A percentile compares a stretch with the other conserved stretches of the same genome.
These are phyloP conservation scores for Lithobates sylvaticus DNA, from an alignment of 2,797 vertebrate species.

Conservation along the genomic window DNA sequence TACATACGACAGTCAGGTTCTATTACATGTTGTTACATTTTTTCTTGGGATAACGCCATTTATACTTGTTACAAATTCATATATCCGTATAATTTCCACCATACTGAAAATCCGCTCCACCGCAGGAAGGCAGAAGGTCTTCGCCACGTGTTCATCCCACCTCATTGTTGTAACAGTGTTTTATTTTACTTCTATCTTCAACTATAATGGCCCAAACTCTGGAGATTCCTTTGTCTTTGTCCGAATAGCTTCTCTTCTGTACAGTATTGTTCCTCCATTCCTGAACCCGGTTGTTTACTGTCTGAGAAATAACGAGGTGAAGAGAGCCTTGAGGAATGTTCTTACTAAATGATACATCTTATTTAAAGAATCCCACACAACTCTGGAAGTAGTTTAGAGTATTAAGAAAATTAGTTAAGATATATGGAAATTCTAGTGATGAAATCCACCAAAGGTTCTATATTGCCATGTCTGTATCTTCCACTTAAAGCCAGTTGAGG, in stretches of 20 bases:
- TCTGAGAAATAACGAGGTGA: conserved; percentile 46
- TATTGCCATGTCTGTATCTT: neutral
- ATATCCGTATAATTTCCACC: conserved; percentile 59
- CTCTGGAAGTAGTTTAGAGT: neutral
- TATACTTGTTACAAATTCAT: conserved; percentile 62
- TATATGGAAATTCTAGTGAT: neutral
- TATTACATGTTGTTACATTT: conserved; percentile 63
- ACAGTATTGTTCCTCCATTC: conserved; percentile 19
- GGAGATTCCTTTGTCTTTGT: conserved; percentile 20
- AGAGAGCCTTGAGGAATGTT: conserved; percentile 12
- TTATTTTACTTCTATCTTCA: conserved; percentile 39
- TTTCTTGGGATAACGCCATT: conserved; percentile 61
- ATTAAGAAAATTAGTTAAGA: neutral
- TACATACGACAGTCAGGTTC: conserved; percentile 54
- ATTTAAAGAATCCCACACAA: too few species aligned
- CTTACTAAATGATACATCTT: neutral
- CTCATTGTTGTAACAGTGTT: conserved; percentile 62
- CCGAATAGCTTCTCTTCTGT: conserved; percentile 13
- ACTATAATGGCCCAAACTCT: conserved; percentile 25
- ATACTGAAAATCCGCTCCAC: conserved; percentile 39
- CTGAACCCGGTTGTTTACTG: conserved; percentile 45
- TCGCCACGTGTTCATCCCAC: conserved; percentile 67
- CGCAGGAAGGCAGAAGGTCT: conserved; percentile 63
- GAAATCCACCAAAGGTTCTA: too few species aligned
- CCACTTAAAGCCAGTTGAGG: neutral